Evolutionary conservation across 2,113 vertebrate species (phyloP), one percentile per base, ranked within the genome.

Genomic region (Rostratula benghalensis): DNA sequence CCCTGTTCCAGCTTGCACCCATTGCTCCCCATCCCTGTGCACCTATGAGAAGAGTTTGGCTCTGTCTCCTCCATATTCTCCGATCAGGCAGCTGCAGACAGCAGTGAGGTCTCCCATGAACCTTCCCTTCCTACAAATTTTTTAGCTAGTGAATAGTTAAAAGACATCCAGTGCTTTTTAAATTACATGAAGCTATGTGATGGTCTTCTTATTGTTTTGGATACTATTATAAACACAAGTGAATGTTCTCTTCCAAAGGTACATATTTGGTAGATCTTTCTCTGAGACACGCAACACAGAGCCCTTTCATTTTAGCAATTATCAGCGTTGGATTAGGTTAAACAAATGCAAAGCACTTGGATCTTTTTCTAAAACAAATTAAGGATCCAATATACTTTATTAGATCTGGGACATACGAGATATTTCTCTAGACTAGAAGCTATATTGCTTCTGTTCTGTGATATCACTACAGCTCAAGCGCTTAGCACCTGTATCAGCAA

Each of bases 351-450:
- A 96, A 95, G 76, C 31, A 71, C 51, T 75, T 74, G 46, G n/a
- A 93, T 83, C 56, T 60, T 74, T 87, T 91, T 88, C 71, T 93
- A 61, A 93, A 94, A 87, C 33, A 94, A 91, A 92, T 92, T 87
- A 94, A 71, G 60, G 69, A 87, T 71, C 37, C 76, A 84, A 82
- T 91, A 76, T 73, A 89, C n/a, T 43, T 88, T 89, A 95, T 94
- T 95, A 92, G 57, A 76, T 89, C 86, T 94, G 83, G 68, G 68
- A 92, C 91, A 94, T 80, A 65, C 25, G 12, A 14, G n/a, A 37
- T 75, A 94, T 92, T 96, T 94, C 80, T 84, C 53, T 25, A 89
- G 33, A 71, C 45, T 73, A 82, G 89, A 83, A 79, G 70, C 8
- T 76, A n/a, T 89, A 89, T 83, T 95, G 31, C 77, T 67, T 92